These are phyloP conservation scores for Noctua janthe DNA, from an alignment of 2,888 invertebrate genomes.

Conservation along the genomic window DNA sequence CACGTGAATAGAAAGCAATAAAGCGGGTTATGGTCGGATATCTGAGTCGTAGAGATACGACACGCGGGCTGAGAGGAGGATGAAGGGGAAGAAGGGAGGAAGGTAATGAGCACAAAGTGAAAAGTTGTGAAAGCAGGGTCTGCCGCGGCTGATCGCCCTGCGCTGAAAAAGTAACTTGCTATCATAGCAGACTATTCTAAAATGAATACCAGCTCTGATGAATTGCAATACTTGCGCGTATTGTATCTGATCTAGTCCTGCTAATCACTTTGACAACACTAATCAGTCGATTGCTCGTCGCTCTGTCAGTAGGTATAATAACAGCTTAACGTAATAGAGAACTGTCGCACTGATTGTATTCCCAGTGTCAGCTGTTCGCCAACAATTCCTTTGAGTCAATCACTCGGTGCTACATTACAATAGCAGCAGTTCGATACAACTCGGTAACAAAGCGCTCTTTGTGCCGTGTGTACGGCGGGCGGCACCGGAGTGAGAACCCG, in stretches of 20 bases:
- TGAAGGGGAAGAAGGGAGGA: too few species aligned
- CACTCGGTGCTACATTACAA: slow-evolving; percentile 3
- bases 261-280: background rate
- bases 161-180: background rate
- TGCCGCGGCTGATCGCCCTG: background rate
- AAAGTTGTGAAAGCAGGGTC: slow-evolving; percentile 14
- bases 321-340: background rate
- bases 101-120: slow-evolving; percentile 22
- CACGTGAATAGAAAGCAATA: slow-evolving; percentile 24
- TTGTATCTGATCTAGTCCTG: background rate
- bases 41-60: slow-evolving; percentile 8
- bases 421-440: background rate
- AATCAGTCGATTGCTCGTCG: background rate
- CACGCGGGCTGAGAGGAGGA: too few species aligned
- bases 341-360: background rate
- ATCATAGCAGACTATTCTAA: background rate
- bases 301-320: background rate
- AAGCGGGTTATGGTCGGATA: slow-evolving; percentile 23
- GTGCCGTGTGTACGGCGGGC: background rate
- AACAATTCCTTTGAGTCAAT: slow-evolving; percentile 33
- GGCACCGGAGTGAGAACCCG: background rate
- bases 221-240: background rate
- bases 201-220: background rate
- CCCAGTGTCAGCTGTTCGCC: slow-evolving; percentile 4
- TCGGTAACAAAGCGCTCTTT: slow-evolving; percentile 5